A percentile compares a stretch with the other conserved stretches of the same genome.
Evolutionary conservation across 2,888 invertebrate genomes (phyloP).

Genomic region (Minunthozetes semirufus): DNA sequence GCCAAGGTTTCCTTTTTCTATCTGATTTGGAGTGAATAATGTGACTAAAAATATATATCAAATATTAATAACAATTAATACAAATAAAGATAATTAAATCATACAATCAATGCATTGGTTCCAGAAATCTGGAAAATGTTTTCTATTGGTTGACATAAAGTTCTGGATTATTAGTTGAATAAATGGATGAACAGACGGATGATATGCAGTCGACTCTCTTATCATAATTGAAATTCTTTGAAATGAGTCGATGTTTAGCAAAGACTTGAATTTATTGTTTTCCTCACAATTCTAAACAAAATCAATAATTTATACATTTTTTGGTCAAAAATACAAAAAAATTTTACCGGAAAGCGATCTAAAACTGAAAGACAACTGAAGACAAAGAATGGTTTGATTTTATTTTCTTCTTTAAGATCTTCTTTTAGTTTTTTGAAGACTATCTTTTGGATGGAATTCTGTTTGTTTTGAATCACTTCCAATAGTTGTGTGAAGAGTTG

Average conservation of each 20-base stretch:
- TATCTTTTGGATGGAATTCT: neutral
- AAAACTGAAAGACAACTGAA: constrained; percentile 2
- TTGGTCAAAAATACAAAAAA: neutral
- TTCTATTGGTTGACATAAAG: constrained; percentile 11
- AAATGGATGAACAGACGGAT: constrained; percentile 40
- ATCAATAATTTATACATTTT: neutral
- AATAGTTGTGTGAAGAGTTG: constrained; percentile 12
- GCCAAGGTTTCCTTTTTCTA: constrained; percentile 38
- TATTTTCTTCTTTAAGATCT: neutral
- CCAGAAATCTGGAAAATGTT: constrained; percentile 39
- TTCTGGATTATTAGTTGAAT: constrained; percentile 33
- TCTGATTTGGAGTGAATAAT: constrained; percentile 37
- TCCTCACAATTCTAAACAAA: neutral
- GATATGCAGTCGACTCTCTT: constrained; percentile 38
- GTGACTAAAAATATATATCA: constrained; percentile 32
- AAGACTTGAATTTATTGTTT: neutral
- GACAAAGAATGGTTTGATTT: constrained; percentile 12
- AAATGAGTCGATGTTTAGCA: neutral
- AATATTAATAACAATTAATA: neutral
- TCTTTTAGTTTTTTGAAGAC: neutral
- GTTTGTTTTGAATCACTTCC: neutral
- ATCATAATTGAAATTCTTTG: neutral
- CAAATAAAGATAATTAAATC: neutral
- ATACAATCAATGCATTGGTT: constrained; percentile 38
- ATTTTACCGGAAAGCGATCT: neutral